Percentiles rank a stretch among this genome's conserved stretches.
These are phyloP conservation scores for Crocallis elinguaria DNA, from an alignment of 2,888 invertebrate genomes.

Conservation along the genomic window DNA sequence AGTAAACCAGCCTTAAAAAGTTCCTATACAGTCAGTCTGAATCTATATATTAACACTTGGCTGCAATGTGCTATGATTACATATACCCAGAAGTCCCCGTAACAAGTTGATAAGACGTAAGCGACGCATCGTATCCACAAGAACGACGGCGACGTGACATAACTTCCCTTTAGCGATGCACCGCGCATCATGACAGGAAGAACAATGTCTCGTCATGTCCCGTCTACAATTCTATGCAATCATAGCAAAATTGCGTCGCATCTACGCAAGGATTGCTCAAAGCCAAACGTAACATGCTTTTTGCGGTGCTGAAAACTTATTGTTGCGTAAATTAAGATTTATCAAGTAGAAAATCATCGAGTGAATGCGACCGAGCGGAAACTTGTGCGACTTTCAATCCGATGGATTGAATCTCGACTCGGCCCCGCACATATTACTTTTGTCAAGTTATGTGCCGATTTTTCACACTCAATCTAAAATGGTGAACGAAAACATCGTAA, in stretches of 20 bases:
- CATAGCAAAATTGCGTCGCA: not conserved
- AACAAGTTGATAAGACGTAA: conserved; percentile 9
- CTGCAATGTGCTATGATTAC: conserved; percentile 6
- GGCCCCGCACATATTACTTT: too few relatives aligned
- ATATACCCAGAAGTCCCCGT: conserved; percentile 16
- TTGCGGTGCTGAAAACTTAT: not conserved
- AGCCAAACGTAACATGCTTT: not conserved
- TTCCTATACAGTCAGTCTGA: too few relatives aligned
- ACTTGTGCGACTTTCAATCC: too few relatives aligned
- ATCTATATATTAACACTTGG: too few relatives aligned
- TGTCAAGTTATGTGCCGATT: too few relatives aligned
- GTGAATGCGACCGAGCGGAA: too few relatives aligned
- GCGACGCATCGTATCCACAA: conserved; percentile 11
- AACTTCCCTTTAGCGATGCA: conserved; percentile 21
- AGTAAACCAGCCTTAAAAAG: too few relatives aligned
- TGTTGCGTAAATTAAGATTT: not conserved
- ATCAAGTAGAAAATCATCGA: not conserved
- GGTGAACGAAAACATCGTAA: too few relatives aligned
- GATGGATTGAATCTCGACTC: too few relatives aligned
- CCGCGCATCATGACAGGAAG: conserved; percentile 11
- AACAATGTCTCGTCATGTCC: conserved; percentile 2
- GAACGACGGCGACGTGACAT: conserved; percentile 12
- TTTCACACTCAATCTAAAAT: too few relatives aligned
- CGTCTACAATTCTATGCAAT: conserved; percentile 2
- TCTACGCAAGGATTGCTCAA: not conserved